Evolutionary conservation across 2,113 vertebrate species (phyloP).

Genomic region (Pachycephala philippinensis): DNA sequence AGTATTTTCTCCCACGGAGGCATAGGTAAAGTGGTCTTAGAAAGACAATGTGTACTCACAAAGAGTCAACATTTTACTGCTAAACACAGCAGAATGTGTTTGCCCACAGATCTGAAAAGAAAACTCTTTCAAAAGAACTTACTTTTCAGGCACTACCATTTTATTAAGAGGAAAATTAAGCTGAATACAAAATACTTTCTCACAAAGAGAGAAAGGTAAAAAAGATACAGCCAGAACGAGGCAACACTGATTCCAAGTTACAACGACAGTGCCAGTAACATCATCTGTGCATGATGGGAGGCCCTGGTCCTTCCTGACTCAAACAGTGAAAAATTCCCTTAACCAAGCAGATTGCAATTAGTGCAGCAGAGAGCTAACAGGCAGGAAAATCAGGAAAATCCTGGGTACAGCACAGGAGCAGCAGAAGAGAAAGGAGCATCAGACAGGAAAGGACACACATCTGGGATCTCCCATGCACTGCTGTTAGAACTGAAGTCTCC

Average conservation of each 20-base stretch:
- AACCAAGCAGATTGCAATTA: not conserved
- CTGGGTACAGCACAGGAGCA: not conserved
- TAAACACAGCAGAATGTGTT: constrained; percentile 26
- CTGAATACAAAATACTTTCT: constrained; percentile 65
- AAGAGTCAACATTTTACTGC: constrained; percentile 29
- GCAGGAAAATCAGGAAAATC: not conserved
- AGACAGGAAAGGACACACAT: not conserved
- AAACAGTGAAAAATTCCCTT: not conserved
- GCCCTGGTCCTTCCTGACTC: constrained; percentile 35
- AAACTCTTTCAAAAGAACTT: constrained; percentile 65
- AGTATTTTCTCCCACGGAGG: not conserved
- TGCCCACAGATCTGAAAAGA: constrained; percentile 60
- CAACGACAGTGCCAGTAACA: constrained; percentile 42
- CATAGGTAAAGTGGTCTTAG: not conserved
- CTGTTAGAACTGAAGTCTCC: not conserved
- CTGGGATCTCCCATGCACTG: not conserved
- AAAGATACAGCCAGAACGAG: constrained; percentile 64
- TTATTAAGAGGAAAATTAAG: constrained; percentile 66
- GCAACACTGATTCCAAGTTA: constrained; percentile 55
- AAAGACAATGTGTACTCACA: not conserved
- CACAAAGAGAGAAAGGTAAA: constrained; percentile 63
- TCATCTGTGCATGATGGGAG: not conserved
- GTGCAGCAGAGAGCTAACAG: not conserved
- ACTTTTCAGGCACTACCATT: constrained; percentile 70
- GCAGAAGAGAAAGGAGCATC: not conserved